Evolutionary conservation across 2,113 vertebrate genomes (phyloP).

Genomic region (Salvelinus fontinalis): DNA sequence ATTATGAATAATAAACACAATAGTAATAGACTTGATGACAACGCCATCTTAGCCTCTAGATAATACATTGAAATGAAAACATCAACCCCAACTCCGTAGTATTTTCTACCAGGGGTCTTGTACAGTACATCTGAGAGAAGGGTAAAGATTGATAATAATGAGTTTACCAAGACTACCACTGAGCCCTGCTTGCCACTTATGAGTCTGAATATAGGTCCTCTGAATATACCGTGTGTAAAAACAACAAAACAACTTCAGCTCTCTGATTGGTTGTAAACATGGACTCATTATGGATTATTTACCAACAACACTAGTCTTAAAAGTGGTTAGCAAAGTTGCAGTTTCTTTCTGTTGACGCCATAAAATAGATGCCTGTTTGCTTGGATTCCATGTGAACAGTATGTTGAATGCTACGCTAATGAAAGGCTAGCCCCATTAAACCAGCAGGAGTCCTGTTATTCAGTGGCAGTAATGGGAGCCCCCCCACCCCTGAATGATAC

Average conservation of each 20-base stretch:
- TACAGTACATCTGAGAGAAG: too few species aligned
- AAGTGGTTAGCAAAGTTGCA: background rate
- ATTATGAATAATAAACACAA: too few species aligned
- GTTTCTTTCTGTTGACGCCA: slow-evolving; percentile 25
- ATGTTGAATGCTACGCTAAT: slow-evolving; percentile 17
- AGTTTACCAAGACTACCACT: too few species aligned
- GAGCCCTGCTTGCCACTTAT: background rate
- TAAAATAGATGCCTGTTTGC: slow-evolving; percentile 14
- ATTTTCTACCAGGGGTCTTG: too few species aligned
- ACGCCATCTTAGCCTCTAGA: too few species aligned
- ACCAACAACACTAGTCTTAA: slow-evolving; percentile 1
- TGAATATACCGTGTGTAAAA: too few species aligned
- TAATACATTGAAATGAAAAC: too few species aligned
- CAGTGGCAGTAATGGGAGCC: slow-evolving; percentile 19
- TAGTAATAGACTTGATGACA: too few species aligned
- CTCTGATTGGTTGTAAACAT: background rate
- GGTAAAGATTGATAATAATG: too few species aligned
- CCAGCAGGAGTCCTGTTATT: slow-evolving; percentile 40
- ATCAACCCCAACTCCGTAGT: too few species aligned
- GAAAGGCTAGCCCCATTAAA: slow-evolving; percentile 33
- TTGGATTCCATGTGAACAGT: slow-evolving; percentile 16
- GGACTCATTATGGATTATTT: background rate
- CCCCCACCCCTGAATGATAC: slow-evolving; percentile 22
- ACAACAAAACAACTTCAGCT: too few species aligned
- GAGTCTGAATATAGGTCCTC: background rate